Base-by-base conservation (phyloP, 2,888 invertebrate species). In the Diplolepis rosae region DNA sequence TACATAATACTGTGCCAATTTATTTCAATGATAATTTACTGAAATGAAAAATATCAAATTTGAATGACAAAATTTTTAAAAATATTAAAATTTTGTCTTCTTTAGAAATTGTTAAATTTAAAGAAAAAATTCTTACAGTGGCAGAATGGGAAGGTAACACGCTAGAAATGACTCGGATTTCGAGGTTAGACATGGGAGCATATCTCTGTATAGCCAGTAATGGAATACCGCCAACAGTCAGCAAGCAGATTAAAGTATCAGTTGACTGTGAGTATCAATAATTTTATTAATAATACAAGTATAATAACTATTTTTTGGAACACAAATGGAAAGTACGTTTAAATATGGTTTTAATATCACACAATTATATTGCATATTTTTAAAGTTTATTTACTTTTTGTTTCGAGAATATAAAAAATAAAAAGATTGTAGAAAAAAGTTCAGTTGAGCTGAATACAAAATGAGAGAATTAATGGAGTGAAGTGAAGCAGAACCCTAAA, bases 161-260 rank as follows among this genome's bases (percentile, higher is more conserved):
- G 22, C 88, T 97, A 88, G 96, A 96, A 83, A 92, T 97, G 91
- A 93, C 93, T 73, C 92, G 94, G 83, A 96, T 97, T 84, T 96
- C 96, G 66, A 92, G 97, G 77, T 90, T 96, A 78, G 96, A 96
- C 87, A 97, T 97, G 96, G 96, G 96, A 32, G 95, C 95, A 56
- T 96, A 96, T 89, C 92, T 97, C 77, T 98, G 97, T 89, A 96
- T 97, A 80, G 89, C 81, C 7, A 94, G 94, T 84, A 97, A 97
- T 85, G 95, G 95, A 13, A 95, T 97, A 15, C 96, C 96, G 0
- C 96, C 97, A 5, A 94, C 95, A 39, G 96, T 96, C 73, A 96
- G 96, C 87, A 97, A 97, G 90, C 92, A 95, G 85, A 96, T 97
- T 84, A 96, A 95, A 93, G 95, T 97, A 84, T 96, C 95, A 91